Conservation (phyloP, 92 coral and sea anemone genomes). For the Diadumene lineata region DNA sequence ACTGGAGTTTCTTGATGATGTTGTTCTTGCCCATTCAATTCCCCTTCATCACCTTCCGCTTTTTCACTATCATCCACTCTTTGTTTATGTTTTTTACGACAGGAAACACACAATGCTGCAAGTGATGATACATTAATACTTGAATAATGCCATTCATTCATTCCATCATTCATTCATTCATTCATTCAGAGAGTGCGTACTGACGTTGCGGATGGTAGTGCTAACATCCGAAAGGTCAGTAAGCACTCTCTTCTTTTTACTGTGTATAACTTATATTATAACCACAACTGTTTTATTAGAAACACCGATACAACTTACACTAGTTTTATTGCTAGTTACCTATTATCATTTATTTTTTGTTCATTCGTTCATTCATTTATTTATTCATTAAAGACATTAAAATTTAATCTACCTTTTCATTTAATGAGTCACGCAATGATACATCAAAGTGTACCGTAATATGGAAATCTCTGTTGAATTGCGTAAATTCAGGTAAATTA, state of each 20-base stretch:
- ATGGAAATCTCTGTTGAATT: too few species aligned
- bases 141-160: not conserved
- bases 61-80: not conserved
- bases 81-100: slow-evolving; percentile 2
- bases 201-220: too few species aligned
- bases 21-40: not conserved
- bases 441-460: not conserved
- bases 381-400: too few species aligned
- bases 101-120: slow-evolving; percentile 2
- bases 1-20: not conserved
- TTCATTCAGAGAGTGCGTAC: too few species aligned
- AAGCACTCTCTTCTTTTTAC: too few species aligned
- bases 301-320: too few species aligned
- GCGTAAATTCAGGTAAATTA: too few species aligned
- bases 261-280: too few species aligned
- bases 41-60: not conserved
- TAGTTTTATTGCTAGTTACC: too few species aligned
- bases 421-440: not conserved
- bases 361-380: not conserved
- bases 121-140: not conserved
- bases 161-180: not conserved
- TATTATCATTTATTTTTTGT: too few species aligned
- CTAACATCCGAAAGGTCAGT: too few species aligned
- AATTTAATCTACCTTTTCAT: not conserved
- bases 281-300: too few species aligned